Conservation (phyloP, 2,113 vertebrate species). For the Helogale parvula region DNA sequence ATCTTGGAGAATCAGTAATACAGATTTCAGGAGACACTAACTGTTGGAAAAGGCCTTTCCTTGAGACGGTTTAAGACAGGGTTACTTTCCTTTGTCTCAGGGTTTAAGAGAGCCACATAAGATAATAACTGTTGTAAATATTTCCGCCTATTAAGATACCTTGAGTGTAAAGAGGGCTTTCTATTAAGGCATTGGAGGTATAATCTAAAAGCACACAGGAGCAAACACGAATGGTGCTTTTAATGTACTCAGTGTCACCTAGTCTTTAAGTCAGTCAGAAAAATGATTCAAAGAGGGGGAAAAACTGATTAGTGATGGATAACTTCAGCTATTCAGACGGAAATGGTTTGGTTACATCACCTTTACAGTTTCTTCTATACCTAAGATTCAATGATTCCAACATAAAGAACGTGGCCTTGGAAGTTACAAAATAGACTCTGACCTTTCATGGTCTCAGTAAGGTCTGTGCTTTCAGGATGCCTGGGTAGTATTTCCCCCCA, state of each 20-base stretch:
- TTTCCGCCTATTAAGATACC: background rate
- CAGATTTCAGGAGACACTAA: background rate
- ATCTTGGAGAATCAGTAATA: background rate
- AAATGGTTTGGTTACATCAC: background rate
- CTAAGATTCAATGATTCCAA: background rate
- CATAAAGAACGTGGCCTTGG: background rate
- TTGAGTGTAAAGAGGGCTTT: background rate
- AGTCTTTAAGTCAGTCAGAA: background rate
- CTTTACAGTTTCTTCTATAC: background rate
- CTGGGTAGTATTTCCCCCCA: background rate
- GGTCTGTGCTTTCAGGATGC: background rate
- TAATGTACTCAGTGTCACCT: background rate
- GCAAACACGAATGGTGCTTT: background rate
- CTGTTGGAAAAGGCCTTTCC: background rate
- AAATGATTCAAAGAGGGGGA: background rate
- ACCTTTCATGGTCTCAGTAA: background rate
- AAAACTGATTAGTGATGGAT: no score
- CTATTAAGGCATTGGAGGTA: rapidly evolving
- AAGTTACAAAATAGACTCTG: background rate
- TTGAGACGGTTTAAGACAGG: background rate
- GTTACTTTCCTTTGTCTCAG: background rate
- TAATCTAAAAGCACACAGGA: background rate
- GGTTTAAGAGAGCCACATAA: no score
- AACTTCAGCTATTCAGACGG: background rate
- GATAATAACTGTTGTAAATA: background rate